Evolutionary conservation across 2,797 vertebrate species (phyloP), one percentile per base, ranked within the genome.

Genomic region (Halcyon badia): DNA sequence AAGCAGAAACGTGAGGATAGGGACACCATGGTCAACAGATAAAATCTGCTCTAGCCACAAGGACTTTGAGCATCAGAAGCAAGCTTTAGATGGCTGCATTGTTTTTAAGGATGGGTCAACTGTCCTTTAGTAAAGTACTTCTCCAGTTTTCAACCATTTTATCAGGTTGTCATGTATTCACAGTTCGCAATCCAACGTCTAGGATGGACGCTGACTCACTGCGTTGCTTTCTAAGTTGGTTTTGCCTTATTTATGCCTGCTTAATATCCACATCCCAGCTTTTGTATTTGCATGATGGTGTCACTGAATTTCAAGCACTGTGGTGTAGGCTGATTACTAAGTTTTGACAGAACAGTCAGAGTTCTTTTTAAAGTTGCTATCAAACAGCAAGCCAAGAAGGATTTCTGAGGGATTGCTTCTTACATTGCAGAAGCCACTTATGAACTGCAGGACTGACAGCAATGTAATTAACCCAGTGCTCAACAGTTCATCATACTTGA

Each of bases 371-470:
- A 79, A 90, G 70, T 37, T 90, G 66, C 80, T 88, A 57, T 66
- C 62, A 62, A 89, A 62, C 35, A 91, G 66, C 64, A 94, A 94
- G 66, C 39, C 60, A 79, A 79, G 51, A 49, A 25, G 24, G 48
- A 62, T 46, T 84, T 87, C 60, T 90, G 62, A 79, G 92, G 89
- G 65, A 81, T 6, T 25, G 17, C 35, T 88, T 71, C 75, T 85
- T 88, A 54, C 73, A 86, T 25, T 70, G 85, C 68, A 73, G 73
- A 92, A 95, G 60, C 48, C 52, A 60, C 65, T 95, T 77, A 88
- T 0, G 0, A 94, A 91, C 35, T 49, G 51, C 73, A 92, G 78
- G 78, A 92, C 60, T 77, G 75, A 35, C 88, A 92, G 66, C 78
- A 87, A 66, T 87, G 39, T 61, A 75, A 87, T 90, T 96, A 92